phyloP scores from a whole-genome alignment of 2,113 vertebrate species.

The Dicentrarchus labrax region DNA sequence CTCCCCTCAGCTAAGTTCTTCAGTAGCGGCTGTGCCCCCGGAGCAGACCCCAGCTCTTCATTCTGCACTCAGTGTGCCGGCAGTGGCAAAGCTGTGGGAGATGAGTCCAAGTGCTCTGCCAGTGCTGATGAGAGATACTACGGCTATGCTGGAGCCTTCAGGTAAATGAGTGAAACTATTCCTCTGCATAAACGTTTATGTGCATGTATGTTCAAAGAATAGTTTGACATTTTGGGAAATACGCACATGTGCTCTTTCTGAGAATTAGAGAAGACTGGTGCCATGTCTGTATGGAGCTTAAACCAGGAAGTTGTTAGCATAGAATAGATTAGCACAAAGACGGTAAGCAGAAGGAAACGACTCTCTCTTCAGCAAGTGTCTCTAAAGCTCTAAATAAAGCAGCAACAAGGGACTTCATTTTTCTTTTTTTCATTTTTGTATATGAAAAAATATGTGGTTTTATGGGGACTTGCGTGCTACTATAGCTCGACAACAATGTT shows the following conservation, averaged over 20 bases:
- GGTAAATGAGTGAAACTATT: constrained; percentile 72
- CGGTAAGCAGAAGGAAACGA: background rate
- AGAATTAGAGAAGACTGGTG: background rate
- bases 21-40: constrained; percentile 89
- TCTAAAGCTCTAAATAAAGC: background rate
- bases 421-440: background rate
- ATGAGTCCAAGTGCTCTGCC: constrained; percentile 81
- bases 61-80: constrained; percentile 89
- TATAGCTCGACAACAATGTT: too few relatives aligned
- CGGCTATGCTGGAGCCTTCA: constrained; percentile 89
- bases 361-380: background rate
- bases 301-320: background rate
- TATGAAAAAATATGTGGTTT: background rate
- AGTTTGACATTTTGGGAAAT: background rate
- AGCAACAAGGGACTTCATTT: background rate
- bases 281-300: background rate
- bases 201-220: background rate
- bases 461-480: background rate
- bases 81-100: constrained; percentile 49
- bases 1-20: constrained; percentile 83
- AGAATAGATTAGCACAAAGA: background rate
- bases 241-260: background rate
- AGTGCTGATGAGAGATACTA: constrained; percentile 86
- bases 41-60: constrained; percentile 78
- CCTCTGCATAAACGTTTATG: background rate